Conservation (phyloP, 2,888 invertebrate species). For the Rhingia campestris region DNA sequence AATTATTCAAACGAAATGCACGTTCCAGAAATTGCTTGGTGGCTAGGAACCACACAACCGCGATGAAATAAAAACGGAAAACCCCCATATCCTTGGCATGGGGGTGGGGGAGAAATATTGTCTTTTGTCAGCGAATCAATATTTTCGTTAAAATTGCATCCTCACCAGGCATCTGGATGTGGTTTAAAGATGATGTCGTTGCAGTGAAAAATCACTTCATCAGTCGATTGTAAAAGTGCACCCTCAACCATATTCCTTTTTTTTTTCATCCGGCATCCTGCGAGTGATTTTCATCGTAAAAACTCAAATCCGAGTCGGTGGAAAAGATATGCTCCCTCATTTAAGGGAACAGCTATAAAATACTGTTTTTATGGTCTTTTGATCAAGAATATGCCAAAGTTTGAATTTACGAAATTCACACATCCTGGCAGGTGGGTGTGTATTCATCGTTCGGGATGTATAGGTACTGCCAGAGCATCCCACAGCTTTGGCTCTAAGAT, state of each 20-base stretch:
- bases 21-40: background rate
- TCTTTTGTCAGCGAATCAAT: background rate
- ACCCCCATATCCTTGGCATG: background rate
- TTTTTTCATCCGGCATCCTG: background rate
- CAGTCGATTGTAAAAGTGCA: too few species aligned
- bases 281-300: slow-evolving; percentile 37
- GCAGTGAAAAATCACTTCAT: too few species aligned
- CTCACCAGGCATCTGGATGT: too few species aligned
- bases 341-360: slow-evolving; percentile 5
- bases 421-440: slow-evolving; percentile 5
- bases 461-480: background rate
- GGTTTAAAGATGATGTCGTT: too few species aligned
- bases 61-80: background rate
- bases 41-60: background rate
- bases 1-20: slow-evolving; percentile 19
- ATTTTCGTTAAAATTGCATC: background rate
- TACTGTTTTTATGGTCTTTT: slow-evolving; percentile 9
- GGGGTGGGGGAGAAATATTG: background rate
- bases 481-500: slow-evolving; percentile 1
- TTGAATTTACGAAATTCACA: slow-evolving; percentile 16
- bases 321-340: slow-evolving; percentile 10
- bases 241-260: too few species aligned
- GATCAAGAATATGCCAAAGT: slow-evolving; percentile 20
- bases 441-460: background rate
- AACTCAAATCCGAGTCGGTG: background rate